phyloP scores from a whole-genome alignment of 2,888 invertebrate species.

The Selenia dentaria region DNA sequence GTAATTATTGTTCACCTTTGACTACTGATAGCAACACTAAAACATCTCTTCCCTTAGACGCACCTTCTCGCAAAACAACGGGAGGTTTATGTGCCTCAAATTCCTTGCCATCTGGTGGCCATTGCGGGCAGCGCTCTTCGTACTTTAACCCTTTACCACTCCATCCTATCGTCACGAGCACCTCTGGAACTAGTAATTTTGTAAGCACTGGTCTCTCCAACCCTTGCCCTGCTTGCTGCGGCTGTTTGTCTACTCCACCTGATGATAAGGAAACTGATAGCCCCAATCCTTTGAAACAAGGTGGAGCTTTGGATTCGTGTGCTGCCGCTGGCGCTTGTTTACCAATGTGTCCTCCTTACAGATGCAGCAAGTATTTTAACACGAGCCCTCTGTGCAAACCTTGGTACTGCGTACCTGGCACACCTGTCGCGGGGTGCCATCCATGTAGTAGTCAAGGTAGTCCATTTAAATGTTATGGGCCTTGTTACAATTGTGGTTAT shows the following conservation, averaged over 20 bases:
- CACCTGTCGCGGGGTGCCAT: neutral
- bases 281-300: neutral
- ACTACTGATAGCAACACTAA: too few relatives aligned
- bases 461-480: constrained; percentile 24
- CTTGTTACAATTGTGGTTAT: constrained; percentile 22
- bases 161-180: neutral
- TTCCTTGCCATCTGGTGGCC: neutral
- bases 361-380: constrained; percentile 22
- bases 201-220: neutral
- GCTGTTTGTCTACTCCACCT: neutral
- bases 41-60: neutral
- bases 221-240: constrained; percentile 10
- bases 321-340: constrained; percentile 17
- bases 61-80: neutral
- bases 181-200: neutral
- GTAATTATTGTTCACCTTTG: too few relatives aligned
- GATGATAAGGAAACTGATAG: neutral
- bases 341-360: constrained; percentile 21
- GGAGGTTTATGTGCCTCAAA: neutral
- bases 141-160: neutral
- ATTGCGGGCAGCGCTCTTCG: neutral
- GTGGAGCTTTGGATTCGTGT: neutral
- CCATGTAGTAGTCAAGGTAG: constrained; percentile 4
- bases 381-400: constrained; percentile 32
- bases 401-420: constrained; percentile 7